Percentiles rank a stretch among this genome's conserved stretches.
Conservation (phyloP, 2,113 vertebrate genomes). For the Varanus komodoensis region DNA sequence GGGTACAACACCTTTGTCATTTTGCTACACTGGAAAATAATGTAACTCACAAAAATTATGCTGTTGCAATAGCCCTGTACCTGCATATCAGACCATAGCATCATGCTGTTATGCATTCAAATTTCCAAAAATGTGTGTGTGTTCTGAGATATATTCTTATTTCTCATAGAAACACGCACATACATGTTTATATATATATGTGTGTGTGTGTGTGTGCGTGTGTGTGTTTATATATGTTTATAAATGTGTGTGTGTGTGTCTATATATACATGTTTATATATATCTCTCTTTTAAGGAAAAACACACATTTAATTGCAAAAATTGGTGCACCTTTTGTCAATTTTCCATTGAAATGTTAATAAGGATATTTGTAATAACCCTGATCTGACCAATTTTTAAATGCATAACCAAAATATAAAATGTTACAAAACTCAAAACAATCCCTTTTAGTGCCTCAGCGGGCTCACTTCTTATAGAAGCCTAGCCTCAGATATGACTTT, state of each 20-base stretch:
- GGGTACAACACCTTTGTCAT: neutral
- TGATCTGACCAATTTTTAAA: constrained; percentile 30
- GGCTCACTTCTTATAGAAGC: neutral
- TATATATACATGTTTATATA: too few relatives aligned
- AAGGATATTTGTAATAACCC: constrained; percentile 34
- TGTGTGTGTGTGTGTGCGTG: too few relatives aligned
- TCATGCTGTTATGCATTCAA: neutral
- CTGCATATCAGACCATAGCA: neutral
- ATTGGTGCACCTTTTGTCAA: neutral
- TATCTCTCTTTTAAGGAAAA: too few relatives aligned
- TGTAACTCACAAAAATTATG: neutral
- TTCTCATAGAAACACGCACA: too few relatives aligned
- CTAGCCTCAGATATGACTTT: neutral
- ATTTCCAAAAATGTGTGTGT: neutral
- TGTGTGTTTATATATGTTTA: too few relatives aligned
- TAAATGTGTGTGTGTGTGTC: too few relatives aligned
- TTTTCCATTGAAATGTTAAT: constrained; percentile 47
- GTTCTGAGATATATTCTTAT: too few relatives aligned
- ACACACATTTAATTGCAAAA: neutral
- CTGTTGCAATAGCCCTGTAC: neutral
- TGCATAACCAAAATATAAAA: neutral
- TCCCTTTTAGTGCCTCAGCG: neutral
- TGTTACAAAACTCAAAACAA: constrained; percentile 5
- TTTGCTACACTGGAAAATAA: neutral
- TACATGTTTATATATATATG: too few relatives aligned